These are phyloP conservation scores for Diarsia dahlii DNA, from an alignment of 2,888 invertebrate genomes.

Conservation along the genomic window DNA sequence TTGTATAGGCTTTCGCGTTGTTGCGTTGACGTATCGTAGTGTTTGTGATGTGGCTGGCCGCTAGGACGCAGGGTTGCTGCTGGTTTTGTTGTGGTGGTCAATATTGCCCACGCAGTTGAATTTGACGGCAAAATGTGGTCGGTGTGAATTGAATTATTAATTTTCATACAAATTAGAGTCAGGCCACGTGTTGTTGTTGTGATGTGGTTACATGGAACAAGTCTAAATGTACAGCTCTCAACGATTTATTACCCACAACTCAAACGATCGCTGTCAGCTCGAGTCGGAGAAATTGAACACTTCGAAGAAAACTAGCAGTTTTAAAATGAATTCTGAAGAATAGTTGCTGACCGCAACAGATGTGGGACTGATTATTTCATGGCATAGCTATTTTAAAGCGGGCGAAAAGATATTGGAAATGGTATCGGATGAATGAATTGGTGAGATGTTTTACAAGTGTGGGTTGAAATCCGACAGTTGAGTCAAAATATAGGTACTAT, in stretches of 20 bases:
- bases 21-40: not conserved
- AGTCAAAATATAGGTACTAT: too few relatives aligned
- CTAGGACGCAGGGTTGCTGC: not conserved
- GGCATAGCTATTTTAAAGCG: conserved; percentile 8
- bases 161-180: not conserved
- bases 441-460: too few relatives aligned
- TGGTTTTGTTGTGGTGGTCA: not conserved
- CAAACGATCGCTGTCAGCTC: conserved; percentile 15
- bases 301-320: conserved; percentile 29
- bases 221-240: not conserved
- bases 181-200: not conserved
- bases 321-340: conserved; percentile 40
- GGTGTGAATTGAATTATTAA: not conserved
- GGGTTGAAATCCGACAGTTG: too few relatives aligned
- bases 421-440: not conserved
- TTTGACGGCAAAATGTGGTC: not conserved
- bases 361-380: conserved; percentile 23
- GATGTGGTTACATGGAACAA: not conserved
- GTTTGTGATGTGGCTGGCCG: not conserved
- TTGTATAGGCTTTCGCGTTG: not conserved
- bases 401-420: not conserved
- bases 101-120: not conserved
- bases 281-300: conserved; percentile 33
- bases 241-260: conserved; percentile 6
- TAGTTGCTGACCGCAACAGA: conserved; percentile 11